phyloP scores from a whole-genome alignment of 2,888 invertebrate species.

The Eremobia ochroleuca region DNA sequence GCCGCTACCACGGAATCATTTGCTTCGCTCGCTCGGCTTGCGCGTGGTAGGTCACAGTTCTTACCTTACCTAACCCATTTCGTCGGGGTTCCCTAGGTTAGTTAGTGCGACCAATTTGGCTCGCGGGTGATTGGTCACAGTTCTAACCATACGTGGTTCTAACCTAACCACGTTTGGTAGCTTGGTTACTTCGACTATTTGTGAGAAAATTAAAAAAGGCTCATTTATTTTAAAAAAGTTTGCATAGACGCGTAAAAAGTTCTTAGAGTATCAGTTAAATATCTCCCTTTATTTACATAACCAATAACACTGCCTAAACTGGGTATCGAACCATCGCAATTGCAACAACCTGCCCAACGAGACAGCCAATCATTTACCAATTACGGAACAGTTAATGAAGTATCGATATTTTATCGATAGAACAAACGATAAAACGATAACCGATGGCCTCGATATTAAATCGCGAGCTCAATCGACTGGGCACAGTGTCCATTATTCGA shows the following conservation, averaged over 20 bases:
- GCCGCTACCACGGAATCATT: no score
- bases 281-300: neutral
- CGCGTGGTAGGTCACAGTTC: neutral
- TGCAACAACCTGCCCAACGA: neutral
- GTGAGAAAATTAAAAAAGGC: no score
- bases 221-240: no score
- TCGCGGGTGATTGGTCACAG: no score
- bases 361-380: constrained; percentile 17
- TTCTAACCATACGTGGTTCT: no score
- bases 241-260: no score
- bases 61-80: no score
- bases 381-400: constrained; percentile 33
- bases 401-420: constrained; percentile 49
- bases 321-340: neutral
- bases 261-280: neutral
- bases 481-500: constrained; percentile 55
- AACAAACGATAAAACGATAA: constrained; percentile 49
- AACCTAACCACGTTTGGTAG: no score
- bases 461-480: constrained; percentile 47
- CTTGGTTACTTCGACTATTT: no score
- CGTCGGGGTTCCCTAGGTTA: no score
- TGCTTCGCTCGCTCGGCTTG: no score
- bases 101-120: no score
- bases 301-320: neutral
- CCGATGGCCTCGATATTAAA: constrained; percentile 40